Evolutionary conservation across 2,113 vertebrate species (phyloP), one percentile per base, ranked within the genome.

Genomic region (Cyanoderma ruficeps): DNA sequence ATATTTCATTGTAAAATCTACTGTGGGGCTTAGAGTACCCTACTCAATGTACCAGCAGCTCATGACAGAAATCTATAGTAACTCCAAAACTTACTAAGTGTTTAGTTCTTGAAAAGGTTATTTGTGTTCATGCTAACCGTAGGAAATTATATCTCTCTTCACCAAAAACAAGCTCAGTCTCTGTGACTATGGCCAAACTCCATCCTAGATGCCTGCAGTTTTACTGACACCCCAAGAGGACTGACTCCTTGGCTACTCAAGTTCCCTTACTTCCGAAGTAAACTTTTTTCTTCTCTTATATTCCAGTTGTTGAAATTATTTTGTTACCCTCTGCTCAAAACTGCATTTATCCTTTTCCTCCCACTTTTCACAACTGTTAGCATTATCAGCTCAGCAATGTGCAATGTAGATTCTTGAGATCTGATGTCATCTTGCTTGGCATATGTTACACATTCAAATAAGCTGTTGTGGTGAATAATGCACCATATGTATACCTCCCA

Each of bases 391-490:
- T 87, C 52, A 86, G 93, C 47, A 94, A 81, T 59, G 59, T 94
- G 85, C 61, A 63, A 80, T 96, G 44, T 84, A 78, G 93, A 92
- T 95, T 93, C 76, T 70, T 86, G 75, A 92, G 68, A 96, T 91
- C 64, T 92, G 93, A 96, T 94, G 88, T 93, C 85, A 93, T 96
- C 76, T 81, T 83, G 35, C 79, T 63, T 83, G 83, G 85, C 93
- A 95, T 97, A 96, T 96, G 90, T 90, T 95, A 93, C 92, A 91
- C 84, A 94, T 57, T 94, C 87, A 93, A 83, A 87, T 95, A 96
- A 94, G 60, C 52, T 90, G 95, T 92, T 89, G 60, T 94, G 87
- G 68, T 93, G 94, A 97, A 96, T 94, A 96, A 94, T 69, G 52
- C 70, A 63, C 88, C 93, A 92, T 94, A 96, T 94, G 85, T 74